These are phyloP conservation scores for Cephonodes hylas DNA, from an alignment of 2,888 invertebrate species.

Conservation along the genomic window DNA sequence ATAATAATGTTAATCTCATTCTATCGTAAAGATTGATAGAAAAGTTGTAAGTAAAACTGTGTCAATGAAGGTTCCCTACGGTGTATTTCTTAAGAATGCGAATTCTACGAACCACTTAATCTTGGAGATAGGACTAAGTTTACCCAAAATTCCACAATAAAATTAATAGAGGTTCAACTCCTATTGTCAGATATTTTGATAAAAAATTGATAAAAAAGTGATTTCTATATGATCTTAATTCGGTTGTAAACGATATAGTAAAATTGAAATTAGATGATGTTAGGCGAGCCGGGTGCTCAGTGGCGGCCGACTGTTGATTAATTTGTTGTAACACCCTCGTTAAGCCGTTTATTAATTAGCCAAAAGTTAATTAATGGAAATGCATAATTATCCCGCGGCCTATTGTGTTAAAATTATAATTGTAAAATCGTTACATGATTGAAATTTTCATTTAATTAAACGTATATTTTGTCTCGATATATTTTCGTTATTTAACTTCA, in stretches of 20 bases:
- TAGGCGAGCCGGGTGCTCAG: constrained; percentile 20
- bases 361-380: constrained; percentile 68
- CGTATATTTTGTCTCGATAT: background rate
- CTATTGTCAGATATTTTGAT: too few relatives aligned
- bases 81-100: too few relatives aligned
- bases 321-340: constrained; percentile 66
- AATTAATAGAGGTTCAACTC: too few relatives aligned
- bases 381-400: constrained; percentile 34
- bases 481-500: background rate
- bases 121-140: too few relatives aligned
- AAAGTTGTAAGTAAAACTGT: too few relatives aligned
- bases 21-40: too few relatives aligned
- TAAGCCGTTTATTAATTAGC: constrained; percentile 69
- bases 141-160: too few relatives aligned
- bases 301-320: constrained; percentile 52
- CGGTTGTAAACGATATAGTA: background rate
- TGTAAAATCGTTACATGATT: constrained; percentile 31
- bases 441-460: constrained; percentile 26
- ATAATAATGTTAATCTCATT: too few relatives aligned
- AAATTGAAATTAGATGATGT: constrained; percentile 21
- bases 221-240: too few relatives aligned
- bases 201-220: too few relatives aligned
- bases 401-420: constrained; percentile 33
- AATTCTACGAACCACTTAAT: too few relatives aligned
- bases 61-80: too few relatives aligned